Evolutionary conservation across 2,797 vertebrate genomes (phyloP), one percentile per base, ranked within the genome.

Genomic region (Adelosebastes latens): DNA sequence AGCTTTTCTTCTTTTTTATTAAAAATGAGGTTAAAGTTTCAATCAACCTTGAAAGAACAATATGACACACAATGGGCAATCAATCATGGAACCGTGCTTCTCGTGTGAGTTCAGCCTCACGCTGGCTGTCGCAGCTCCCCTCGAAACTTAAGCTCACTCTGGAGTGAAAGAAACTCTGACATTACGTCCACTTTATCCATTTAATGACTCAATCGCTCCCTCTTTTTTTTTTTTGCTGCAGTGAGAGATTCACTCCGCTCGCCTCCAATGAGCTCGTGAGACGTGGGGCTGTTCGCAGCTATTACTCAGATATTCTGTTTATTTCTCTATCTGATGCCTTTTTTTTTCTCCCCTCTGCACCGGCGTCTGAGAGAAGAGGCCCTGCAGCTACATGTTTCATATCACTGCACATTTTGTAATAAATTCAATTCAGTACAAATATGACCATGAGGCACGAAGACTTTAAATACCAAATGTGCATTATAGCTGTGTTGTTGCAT

Each of bases 21-120:
- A 97, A 98, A 97, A 97, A 97, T 97, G 96, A 98, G 97, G 97
- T 98, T 98, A 97, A 98, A 98, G 97, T 98, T 99, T 98, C 97
- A 98, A 98, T 98, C 98, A 98, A 98, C 98, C 98, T 99, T 99
- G 98, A 97, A 92, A 91, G 92, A 94, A 93, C 89, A 94, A 93
- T 97, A 94, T 92, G 94, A 97, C 96, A 96, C 97, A 97, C 97
- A 97, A 97, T 95, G 97, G 95, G 96, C 96, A 97, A 97, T 97
- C 97, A 97, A 97, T 99, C 96, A 97, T 94, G 95, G 66, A 95
- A 94, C 95, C 96, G 93, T 95, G 96, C 95, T 95, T 89, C 89
- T 89, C 92, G 94, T 95, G 90, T 42, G 95, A 96, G 96, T 82
- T 81, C 82, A 87, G 70, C 56, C 73, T 79, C 87, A 70, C 58